phyloP scores from a whole-genome alignment of 2,113 vertebrate species.

The Zonotrichia leucophrys region DNA sequence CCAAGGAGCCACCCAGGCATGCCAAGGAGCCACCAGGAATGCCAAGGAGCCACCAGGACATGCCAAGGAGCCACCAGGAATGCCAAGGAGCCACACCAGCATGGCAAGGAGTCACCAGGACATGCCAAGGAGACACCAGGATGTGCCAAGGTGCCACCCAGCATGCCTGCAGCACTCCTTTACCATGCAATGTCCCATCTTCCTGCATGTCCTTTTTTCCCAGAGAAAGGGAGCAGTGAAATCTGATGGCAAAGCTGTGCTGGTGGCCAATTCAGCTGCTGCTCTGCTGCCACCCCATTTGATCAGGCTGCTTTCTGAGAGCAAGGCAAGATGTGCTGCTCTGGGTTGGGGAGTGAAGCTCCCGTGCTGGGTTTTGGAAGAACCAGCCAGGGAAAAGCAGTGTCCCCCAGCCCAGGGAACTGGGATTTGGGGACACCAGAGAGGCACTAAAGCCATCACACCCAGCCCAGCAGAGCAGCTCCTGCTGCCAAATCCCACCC shows the following conservation, averaged over 20 bases:
- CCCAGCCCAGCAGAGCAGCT: rapidly evolving
- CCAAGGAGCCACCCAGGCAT: too few relatives aligned
- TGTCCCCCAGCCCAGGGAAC: neutral
- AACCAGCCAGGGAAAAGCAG: neutral
- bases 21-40: too few relatives aligned
- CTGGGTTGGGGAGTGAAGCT: rapidly evolving
- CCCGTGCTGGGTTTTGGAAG: neutral
- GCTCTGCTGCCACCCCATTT: neutral
- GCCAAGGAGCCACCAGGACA: neutral
- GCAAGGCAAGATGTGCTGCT: neutral
- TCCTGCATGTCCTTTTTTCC: neutral
- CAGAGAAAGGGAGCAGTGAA: neutral
- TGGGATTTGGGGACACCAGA: neutral
- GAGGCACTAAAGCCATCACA: neutral
- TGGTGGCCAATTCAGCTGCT: neutral
- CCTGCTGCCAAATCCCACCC: neutral
- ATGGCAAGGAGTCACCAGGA: too few relatives aligned
- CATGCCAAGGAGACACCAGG: too few relatives aligned
- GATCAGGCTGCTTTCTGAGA: neutral
- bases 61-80: neutral
- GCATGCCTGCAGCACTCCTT: neutral
- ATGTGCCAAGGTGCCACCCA: too few relatives aligned
- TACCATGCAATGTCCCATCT: neutral
- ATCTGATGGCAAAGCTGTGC: neutral
- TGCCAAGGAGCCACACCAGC: too few relatives aligned